Percentiles rank a stretch among this genome's conserved stretches.
Evolutionary conservation across 2,888 invertebrate species (phyloP).

Genomic region (Cheilosia urbana): DNA sequence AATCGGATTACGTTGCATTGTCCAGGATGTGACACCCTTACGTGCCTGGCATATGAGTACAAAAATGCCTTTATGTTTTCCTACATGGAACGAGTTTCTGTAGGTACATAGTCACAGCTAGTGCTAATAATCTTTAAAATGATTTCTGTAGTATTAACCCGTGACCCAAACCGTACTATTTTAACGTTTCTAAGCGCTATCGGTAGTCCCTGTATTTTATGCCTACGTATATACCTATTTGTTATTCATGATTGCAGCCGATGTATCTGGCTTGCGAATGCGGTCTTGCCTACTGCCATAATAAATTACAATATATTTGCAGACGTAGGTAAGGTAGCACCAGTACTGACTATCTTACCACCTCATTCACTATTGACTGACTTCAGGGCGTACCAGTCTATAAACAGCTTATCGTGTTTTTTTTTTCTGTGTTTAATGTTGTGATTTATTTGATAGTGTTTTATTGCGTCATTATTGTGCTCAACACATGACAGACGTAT

Average conservation of each 20-base stretch:
- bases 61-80: slow-evolving; percentile 13
- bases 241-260: background rate
- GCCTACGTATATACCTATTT: too few relatives aligned
- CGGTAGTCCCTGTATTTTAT: too few relatives aligned
- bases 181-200: too few relatives aligned
- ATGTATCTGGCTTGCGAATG: background rate
- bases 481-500: too few relatives aligned
- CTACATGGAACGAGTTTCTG: background rate
- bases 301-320: slow-evolving; percentile 5
- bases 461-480: too few relatives aligned
- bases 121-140: background rate
- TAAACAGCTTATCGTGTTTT: too few relatives aligned
- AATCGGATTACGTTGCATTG: slow-evolving; percentile 35
- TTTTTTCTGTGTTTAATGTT: too few relatives aligned
- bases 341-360: too few relatives aligned
- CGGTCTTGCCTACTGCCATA: background rate
- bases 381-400: too few relatives aligned
- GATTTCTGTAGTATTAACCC: background rate
- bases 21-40: slow-evolving; percentile 63
- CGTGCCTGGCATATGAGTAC: slow-evolving; percentile 56
- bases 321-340: background rate
- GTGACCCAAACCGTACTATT: background rate
- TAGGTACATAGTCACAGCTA: background rate
- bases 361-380: background rate
- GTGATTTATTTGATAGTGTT: too few relatives aligned